Evolutionary conservation across 1,140 invertebrate species (phyloP).

Genomic region (Chrysomallon squamiferum): DNA sequence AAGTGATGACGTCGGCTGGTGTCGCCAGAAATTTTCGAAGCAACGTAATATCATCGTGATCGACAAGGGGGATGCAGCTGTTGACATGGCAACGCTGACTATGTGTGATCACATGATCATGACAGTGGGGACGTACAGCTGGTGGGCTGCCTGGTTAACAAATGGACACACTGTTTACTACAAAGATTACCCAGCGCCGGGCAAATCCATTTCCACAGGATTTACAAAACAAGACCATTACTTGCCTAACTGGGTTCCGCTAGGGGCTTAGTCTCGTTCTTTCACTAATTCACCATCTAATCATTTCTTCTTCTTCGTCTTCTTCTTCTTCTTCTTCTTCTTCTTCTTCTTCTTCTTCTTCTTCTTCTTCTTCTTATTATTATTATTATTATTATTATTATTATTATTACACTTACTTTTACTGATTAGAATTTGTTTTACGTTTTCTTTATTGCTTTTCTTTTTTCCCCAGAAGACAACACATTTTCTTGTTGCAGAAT

Average conservation of each 20-base stretch:
- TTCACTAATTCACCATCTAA: no score
- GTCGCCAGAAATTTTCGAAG: background rate
- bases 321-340: no score
- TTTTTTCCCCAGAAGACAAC: no score
- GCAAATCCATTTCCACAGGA: background rate
- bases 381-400: no score
- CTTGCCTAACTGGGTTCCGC: background rate
- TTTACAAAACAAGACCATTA: background rate
- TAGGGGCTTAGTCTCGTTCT: background rate
- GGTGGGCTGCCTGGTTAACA: constrained; percentile 44
- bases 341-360: no score
- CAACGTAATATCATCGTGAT: constrained; percentile 4
- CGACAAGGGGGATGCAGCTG: constrained; percentile 7
- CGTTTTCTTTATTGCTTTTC: no score
- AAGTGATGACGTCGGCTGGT: background rate
- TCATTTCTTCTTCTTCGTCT: no score
- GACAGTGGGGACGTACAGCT: constrained; percentile 42
- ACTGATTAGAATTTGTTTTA: no score
- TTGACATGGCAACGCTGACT: constrained; percentile 37
- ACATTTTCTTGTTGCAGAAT: no score
- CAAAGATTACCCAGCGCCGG: constrained; percentile 22
- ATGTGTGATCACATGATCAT: constrained; percentile 42
- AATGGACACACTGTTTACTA: constrained; percentile 35
- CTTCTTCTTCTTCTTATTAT: no score
- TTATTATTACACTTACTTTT: no score